Conservation (phyloP, 2,888 invertebrate species). For the Macaria liturata region DNA sequence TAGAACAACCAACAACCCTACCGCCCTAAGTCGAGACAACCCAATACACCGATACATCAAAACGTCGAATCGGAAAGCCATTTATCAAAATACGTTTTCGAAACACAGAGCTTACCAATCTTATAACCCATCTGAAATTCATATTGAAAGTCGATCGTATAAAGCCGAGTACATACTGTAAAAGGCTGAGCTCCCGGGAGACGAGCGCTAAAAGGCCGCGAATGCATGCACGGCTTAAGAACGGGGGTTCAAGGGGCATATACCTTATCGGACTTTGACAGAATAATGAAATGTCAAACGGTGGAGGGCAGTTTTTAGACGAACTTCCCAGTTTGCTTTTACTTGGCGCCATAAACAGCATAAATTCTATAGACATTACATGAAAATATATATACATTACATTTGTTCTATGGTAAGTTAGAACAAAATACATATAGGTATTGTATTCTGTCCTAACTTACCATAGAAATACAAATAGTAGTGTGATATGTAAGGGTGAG, state of each 20-base stretch:
- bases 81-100: constrained; percentile 66
- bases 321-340: too few relatives aligned
- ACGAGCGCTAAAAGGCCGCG: constrained; percentile 70
- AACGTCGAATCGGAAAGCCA: constrained; percentile 55
- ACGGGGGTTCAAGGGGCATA: background rate
- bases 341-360: too few relatives aligned
- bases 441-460: too few relatives aligned
- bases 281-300: too few relatives aligned
- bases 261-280: too few relatives aligned
- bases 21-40: constrained; percentile 22
- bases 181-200: constrained; percentile 76
- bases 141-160: constrained; percentile 77
- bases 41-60: constrained; percentile 41
- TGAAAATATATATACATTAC: too few relatives aligned
- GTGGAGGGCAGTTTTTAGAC: too few relatives aligned
- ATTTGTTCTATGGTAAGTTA: too few relatives aligned
- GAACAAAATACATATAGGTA: too few relatives aligned
- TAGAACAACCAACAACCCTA: constrained; percentile 11
- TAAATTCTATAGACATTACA: too few relatives aligned
- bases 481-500: too few relatives aligned
- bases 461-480: too few relatives aligned
- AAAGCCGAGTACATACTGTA: constrained; percentile 75
- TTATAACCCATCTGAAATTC: constrained; percentile 80
- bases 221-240: constrained; percentile 32
- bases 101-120: constrained; percentile 66